Percentiles rank a stretch among this genome's conserved stretches.
Conservation (phyloP, 2,797 vertebrate genomes). For the Enteromius paludinosus region DNA sequence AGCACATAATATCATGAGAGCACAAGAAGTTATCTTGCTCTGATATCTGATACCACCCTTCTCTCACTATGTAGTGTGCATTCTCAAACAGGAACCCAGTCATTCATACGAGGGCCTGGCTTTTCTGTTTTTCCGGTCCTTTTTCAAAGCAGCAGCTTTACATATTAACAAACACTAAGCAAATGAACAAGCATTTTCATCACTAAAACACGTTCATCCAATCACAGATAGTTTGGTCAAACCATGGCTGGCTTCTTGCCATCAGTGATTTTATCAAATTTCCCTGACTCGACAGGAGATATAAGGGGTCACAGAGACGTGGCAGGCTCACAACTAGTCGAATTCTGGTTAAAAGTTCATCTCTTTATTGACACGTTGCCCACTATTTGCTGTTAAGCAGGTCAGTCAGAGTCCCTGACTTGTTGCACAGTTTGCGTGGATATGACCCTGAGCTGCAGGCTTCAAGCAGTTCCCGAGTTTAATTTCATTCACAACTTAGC, state of each 20-base stretch:
- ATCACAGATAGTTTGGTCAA: slow-evolving; percentile 20
- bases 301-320: background rate
- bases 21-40: slow-evolving; percentile 5
- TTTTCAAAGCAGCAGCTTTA: slow-evolving; percentile 32
- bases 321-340: background rate
- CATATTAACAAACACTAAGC: slow-evolving; percentile 37
- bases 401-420: background rate
- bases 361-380: slow-evolving; percentile 3
- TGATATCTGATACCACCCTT: slow-evolving; percentile 4
- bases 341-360: slow-evolving; percentile 38
- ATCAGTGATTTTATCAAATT: background rate
- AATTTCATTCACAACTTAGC: slow-evolving; percentile 10
- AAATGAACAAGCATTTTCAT: slow-evolving; percentile 44
- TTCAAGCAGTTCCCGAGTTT: background rate
- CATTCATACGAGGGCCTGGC: background rate
- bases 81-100: background rate
- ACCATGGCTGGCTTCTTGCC: background rate
- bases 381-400: slow-evolving; percentile 4
- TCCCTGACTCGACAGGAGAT: background rate
- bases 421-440: background rate
- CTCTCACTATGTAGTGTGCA: background rate
- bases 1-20: background rate
- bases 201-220: background rate
- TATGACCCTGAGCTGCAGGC: background rate
- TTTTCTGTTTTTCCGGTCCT: background rate